Evolutionary conservation across 1,140 invertebrate genomes (phyloP).

Genomic region (Drosophila parvula): DNA sequence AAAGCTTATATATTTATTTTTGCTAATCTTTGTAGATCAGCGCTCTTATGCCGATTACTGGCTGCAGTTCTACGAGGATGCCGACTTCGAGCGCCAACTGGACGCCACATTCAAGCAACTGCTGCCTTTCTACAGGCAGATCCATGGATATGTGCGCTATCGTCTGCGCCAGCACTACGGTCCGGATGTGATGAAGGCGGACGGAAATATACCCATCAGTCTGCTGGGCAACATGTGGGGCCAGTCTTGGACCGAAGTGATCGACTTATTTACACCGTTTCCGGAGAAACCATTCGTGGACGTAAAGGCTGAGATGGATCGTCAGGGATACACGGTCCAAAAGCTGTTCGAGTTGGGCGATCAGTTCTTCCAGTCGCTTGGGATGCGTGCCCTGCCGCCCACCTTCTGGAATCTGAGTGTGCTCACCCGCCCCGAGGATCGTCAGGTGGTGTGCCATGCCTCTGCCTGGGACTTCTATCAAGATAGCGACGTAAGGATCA

Average conservation of each 20-base stretch:
- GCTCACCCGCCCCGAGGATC: slow-evolving; percentile 87
- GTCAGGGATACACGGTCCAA: slow-evolving; percentile 76
- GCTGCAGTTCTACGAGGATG: slow-evolving; percentile 86
- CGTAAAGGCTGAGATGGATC: slow-evolving; percentile 85
- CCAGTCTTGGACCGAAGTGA: slow-evolving; percentile 90
- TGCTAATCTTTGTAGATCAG: slow-evolving; percentile 38
- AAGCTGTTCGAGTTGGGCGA: slow-evolving; percentile 88
- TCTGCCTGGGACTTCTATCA: slow-evolving; percentile 93
- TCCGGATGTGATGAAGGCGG: slow-evolving; percentile 63
- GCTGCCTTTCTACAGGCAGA: slow-evolving; percentile 86
- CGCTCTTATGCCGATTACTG: slow-evolving; percentile 83
- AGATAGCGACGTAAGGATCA: slow-evolving; percentile 87
- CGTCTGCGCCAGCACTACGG: slow-evolving; percentile 85
- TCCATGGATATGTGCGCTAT: slow-evolving; percentile 87
- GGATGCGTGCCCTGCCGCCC: slow-evolving; percentile 91
- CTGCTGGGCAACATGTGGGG: slow-evolving; percentile 89
- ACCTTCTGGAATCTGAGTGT: slow-evolving; percentile 93
- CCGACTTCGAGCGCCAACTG: slow-evolving; percentile 84
- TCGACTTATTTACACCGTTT: slow-evolving; percentile 88
- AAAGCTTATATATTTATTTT: background rate
- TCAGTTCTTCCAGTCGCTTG: slow-evolving; percentile 94
- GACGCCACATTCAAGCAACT: slow-evolving; percentile 85
- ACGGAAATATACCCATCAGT: slow-evolving; percentile 83
- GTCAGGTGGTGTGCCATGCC: slow-evolving; percentile 89
- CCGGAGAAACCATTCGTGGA: slow-evolving; percentile 87